phyloP scores from a whole-genome alignment of 92 coral and sea anemone genomes.

The Plumapathes pennacea region DNA sequence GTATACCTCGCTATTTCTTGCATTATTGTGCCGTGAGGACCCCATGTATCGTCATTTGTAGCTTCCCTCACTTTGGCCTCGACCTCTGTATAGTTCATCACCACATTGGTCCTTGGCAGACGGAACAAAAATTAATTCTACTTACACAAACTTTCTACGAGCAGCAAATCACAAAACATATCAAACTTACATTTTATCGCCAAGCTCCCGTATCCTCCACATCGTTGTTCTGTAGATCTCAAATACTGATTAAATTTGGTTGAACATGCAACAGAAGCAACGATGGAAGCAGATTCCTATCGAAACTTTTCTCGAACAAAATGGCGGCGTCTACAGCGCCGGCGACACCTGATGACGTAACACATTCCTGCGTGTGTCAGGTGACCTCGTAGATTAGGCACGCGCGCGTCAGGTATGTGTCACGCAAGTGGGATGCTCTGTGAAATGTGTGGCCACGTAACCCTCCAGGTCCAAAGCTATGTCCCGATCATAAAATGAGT shows the following conservation, averaged over 20 bases:
- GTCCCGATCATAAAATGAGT: too few relatives aligned
- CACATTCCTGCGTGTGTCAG: slow-evolving; percentile 54
- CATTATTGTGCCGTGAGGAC: slow-evolving; percentile 97
- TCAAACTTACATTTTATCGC: slow-evolving; percentile 91
- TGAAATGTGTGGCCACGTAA: too few relatives aligned
- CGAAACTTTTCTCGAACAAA: slow-evolving; percentile 11
- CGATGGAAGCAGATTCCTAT: slow-evolving; percentile 71
- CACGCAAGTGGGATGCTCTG: too few relatives aligned
- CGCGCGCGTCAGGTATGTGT: too few relatives aligned
- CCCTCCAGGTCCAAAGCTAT: too few relatives aligned
- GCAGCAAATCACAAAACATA: neutral
- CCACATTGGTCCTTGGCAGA: slow-evolving; percentile 86
- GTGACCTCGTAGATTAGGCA: too few relatives aligned
- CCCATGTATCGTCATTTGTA: slow-evolving; percentile 99
- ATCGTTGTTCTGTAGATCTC: slow-evolving; percentile 37
- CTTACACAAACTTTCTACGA: neutral
- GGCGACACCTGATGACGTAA: slow-evolving; percentile 26
- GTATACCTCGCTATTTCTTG: slow-evolving; percentile 92
- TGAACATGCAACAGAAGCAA: slow-evolving; percentile 8
- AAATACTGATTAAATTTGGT: neutral
- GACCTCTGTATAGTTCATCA: slow-evolving; percentile 97
- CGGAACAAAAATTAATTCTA: neutral
- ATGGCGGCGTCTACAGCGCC: slow-evolving; percentile 66
- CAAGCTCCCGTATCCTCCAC: slow-evolving; percentile 98
- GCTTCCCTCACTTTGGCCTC: slow-evolving; percentile 99